Percentiles rank a stretch among this genome's conserved stretches.
Conservation (phyloP, 2,888 invertebrate genomes). For the Strigamia transsilvanica region DNA sequence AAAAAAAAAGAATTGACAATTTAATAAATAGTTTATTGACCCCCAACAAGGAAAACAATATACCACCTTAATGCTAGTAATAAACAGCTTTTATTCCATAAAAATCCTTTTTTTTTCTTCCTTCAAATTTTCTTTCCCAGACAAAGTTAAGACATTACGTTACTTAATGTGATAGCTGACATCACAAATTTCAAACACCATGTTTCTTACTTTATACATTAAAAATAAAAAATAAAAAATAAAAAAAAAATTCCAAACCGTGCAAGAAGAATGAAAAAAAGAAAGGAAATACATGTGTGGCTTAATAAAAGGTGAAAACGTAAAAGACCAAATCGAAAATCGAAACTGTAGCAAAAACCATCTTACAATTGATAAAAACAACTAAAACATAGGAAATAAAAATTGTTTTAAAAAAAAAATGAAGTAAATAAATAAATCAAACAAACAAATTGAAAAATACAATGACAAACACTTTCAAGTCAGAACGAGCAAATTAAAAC, state of each 20-base stretch:
- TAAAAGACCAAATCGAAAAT: constrained; percentile 15
- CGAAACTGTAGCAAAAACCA: not conserved
- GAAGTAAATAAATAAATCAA: no score
- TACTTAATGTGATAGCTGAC: not conserved
- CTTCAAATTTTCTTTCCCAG: no score
- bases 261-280: not conserved
- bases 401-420: no score
- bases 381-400: not conserved
- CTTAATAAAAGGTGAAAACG: constrained; percentile 10
- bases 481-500: not conserved
- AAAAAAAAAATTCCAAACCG: not conserved
- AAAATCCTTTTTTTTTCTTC: no score
- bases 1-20: not conserved
- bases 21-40: not conserved
- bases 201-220: constrained; percentile 2
- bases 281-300: not conserved
- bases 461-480: no score
- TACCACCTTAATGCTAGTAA: no score
- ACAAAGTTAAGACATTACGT: not conserved
- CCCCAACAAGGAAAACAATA: no score
- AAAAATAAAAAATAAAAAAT: not conserved
- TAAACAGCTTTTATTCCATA: no score
- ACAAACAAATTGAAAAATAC: no score
- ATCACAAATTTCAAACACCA: not conserved
- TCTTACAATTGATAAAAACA: not conserved